Evolutionary conservation across 2,113 vertebrate species (phyloP), one percentile per base, ranked within the genome.

Genomic region (Melanerpes formicivorus): DNA sequence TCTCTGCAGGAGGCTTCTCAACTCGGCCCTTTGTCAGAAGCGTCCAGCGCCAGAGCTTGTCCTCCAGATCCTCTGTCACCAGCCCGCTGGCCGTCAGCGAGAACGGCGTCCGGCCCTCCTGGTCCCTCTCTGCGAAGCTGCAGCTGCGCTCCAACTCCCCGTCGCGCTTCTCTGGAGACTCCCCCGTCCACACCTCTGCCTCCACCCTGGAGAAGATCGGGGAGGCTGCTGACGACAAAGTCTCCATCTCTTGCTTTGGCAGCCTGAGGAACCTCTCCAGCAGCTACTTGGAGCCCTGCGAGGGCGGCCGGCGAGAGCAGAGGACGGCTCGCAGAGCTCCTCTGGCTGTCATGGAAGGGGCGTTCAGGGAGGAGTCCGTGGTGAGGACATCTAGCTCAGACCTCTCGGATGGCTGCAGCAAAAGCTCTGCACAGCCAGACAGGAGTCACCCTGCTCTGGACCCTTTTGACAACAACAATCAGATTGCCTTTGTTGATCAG

Each of bases 1-100:
- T 64, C 91, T 56, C 60, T 59, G 71, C 52, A 99, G 99, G 99
- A 91, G 99, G 99, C 46, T 99, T 99, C 97, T 99, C 99, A 3
- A 98, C 99, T 18, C 98, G 99, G 3, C 99, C 99, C 0, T 99
- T 99, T 40, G 99, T 99, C 78, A 97, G 99, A 89, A 99, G 99
- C 48, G 99, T 99, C 56, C 99, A 99, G 40, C 99, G 98, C 23
- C 99, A 99, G 97, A 99, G 99, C 95, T 84, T 98, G 93, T 99
- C 99, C 4, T 99, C 98, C 40, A 95, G 99, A 75, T 99, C 99
- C 3, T 99, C 99, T 34, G 97, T 99, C 30, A 98, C 98, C 80
- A 99, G 99, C 93, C 99, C 99, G 1, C 96, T 99, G 96, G 98
- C 98, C 23, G 96, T 97, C 93, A 98, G 97, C 23, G 99, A 99